A percentile compares a stretch with the other conserved stretches of the same genome.
Evolutionary conservation across 2,113 vertebrate species (phyloP).

Genomic region (Sisor rabdophorus): DNA sequence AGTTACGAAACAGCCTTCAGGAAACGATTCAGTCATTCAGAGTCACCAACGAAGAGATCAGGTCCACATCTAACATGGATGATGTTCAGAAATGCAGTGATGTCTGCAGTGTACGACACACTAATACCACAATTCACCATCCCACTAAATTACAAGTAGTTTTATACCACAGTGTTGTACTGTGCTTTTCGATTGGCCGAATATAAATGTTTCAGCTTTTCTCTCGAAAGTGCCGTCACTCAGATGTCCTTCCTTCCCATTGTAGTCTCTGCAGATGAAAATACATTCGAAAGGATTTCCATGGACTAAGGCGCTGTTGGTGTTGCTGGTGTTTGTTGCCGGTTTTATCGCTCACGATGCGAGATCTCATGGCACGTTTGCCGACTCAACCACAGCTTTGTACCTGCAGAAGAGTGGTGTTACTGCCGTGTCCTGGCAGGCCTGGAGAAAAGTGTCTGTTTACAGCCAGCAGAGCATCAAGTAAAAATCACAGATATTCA

Average conservation of each 20-base stretch:
- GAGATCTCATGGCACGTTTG: slow-evolving; percentile 74
- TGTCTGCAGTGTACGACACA: slow-evolving; percentile 76
- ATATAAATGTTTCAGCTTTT: neutral
- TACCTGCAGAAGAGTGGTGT: slow-evolving; percentile 74
- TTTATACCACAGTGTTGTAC: neutral
- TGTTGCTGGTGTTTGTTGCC: slow-evolving; percentile 67
- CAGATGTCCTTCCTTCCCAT: neutral
- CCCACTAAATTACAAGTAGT: neutral
- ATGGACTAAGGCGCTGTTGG: slow-evolving; percentile 76
- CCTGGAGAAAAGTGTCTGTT: slow-evolving; percentile 72
- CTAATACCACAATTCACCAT: neutral
- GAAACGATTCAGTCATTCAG: slow-evolving; percentile 85
- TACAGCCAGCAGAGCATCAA: slow-evolving; percentile 75
- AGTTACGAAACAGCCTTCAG: slow-evolving; percentile 81
- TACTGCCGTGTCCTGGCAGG: slow-evolving; percentile 70
- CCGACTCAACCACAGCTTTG: slow-evolving; percentile 65
- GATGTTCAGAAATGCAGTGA: slow-evolving; percentile 70
- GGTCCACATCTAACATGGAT: slow-evolving; percentile 38
- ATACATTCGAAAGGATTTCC: slow-evolving; percentile 75
- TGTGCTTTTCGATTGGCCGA: neutral
- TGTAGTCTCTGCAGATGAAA: slow-evolving; percentile 74
- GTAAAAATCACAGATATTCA: slow-evolving; percentile 68
- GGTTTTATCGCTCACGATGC: slow-evolving; percentile 82
- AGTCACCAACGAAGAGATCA: slow-evolving; percentile 88
- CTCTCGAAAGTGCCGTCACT: neutral